Conservation (phyloP, 2,797 vertebrate species). For the Naso thynnoides region DNA sequence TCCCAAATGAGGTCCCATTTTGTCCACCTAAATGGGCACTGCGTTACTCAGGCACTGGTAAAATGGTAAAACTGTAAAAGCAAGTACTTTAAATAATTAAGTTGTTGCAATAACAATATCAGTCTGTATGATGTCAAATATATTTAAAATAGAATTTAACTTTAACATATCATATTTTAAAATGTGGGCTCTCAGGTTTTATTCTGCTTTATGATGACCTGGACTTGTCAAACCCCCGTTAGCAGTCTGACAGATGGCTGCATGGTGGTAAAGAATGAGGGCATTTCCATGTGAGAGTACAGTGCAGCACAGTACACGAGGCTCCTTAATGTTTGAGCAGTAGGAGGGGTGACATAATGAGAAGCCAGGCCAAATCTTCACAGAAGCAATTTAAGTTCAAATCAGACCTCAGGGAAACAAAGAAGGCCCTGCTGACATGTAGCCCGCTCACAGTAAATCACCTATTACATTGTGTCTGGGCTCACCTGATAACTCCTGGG, state of each 20-base stretch:
- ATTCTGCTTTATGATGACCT: conserved; percentile 54
- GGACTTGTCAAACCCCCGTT: conserved; percentile 53
- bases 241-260: conserved; percentile 50
- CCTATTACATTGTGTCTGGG: conserved; percentile 79
- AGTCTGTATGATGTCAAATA: neutral
- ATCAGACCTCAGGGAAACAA: conserved; percentile 81
- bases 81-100: neutral
- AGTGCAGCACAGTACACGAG: conserved; percentile 35
- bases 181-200: conserved; percentile 12
- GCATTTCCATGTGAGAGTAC: conserved; percentile 71
- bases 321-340: conserved; percentile 68
- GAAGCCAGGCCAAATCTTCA: conserved; percentile 70
- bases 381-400: conserved; percentile 85
- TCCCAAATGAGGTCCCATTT: too few relatives aligned
- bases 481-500: conserved; percentile 79
- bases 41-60: too few relatives aligned
- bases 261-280: conserved; percentile 71
- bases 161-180: neutral
- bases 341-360: conserved; percentile 75
- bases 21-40: too few relatives aligned
- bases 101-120: neutral
- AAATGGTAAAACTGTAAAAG: neutral
- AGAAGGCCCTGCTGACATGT: conserved; percentile 79
- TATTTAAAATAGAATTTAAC: too few relatives aligned
- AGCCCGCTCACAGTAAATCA: conserved; percentile 82